Conservation (phyloP, 2,797 vertebrate genomes). For the Remorina albescens region DNA sequence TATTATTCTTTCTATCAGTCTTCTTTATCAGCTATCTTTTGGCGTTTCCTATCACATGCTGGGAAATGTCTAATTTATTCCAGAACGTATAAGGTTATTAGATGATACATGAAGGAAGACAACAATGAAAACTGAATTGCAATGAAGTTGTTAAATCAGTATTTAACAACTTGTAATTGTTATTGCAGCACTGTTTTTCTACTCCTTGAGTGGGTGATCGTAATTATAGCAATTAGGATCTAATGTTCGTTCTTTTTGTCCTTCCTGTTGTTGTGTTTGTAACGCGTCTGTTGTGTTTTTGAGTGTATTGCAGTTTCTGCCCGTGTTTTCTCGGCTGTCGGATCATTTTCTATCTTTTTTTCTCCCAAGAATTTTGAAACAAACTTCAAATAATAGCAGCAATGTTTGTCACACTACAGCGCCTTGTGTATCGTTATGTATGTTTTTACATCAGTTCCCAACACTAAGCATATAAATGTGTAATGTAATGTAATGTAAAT, state of each 20-base stretch:
- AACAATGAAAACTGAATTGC: slow-evolving; percentile 27
- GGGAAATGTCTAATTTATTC: not conserved
- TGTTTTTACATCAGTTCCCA: slow-evolving; percentile 13
- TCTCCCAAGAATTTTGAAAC: not conserved
- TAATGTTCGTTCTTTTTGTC: slow-evolving; percentile 34
- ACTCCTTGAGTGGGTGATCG: slow-evolving; percentile 57
- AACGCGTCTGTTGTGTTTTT: slow-evolving; percentile 13
- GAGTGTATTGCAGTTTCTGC: slow-evolving; percentile 1
- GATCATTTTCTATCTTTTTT: not conserved
- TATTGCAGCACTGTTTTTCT: slow-evolving; percentile 48
- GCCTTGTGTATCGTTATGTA: slow-evolving; percentile 8
- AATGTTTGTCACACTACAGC: slow-evolving; percentile 13
- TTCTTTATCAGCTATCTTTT: not conserved
- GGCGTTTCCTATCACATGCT: too few relatives aligned
- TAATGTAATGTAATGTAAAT: not conserved
- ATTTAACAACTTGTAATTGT: slow-evolving; percentile 56
- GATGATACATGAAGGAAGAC: slow-evolving; percentile 8
- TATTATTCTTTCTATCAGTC: not conserved
- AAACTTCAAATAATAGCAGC: slow-evolving; percentile 19
- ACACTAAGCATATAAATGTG: not conserved
- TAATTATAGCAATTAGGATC: slow-evolving; percentile 66
- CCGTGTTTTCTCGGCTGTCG: not conserved
- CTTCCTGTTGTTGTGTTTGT: slow-evolving; percentile 27
- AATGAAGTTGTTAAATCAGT: slow-evolving; percentile 24
- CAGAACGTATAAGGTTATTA: not conserved